Evolutionary conservation across 2,888 invertebrate genomes (phyloP).

Genomic region (Onthophagus sagittarius): DNA sequence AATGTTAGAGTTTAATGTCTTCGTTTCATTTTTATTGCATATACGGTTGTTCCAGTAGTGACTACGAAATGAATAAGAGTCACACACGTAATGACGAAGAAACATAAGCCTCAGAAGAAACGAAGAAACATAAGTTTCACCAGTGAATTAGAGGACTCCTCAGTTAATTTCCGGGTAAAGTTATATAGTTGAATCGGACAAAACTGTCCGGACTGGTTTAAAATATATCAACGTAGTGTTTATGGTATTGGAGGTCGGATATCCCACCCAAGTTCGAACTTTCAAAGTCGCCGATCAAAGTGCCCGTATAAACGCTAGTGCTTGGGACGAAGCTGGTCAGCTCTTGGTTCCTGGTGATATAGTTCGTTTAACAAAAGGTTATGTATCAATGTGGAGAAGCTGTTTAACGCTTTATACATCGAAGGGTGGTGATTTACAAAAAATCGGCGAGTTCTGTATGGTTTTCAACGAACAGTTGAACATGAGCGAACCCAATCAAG

Average conservation of each 20-base stretch:
- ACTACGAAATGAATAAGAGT: too few relatives aligned
- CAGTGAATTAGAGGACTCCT: too few relatives aligned
- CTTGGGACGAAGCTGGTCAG: slow-evolving; percentile 96
- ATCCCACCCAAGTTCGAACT: slow-evolving; percentile 84
- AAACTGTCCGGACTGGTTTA: too few relatives aligned
- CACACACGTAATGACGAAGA: too few relatives aligned
- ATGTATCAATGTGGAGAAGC: slow-evolving; percentile 84
- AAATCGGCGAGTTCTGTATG: slow-evolving; percentile 95
- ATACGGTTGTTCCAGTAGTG: too few relatives aligned
- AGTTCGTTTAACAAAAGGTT: slow-evolving; percentile 80
- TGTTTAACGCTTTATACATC: slow-evolving; percentile 90
- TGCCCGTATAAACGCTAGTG: slow-evolving; percentile 87
- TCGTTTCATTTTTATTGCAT: too few relatives aligned
- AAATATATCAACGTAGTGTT: slow-evolving; percentile 91
- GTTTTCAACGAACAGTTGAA: slow-evolving; percentile 88
- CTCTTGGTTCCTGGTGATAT: slow-evolving; percentile 89
- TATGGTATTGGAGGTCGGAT: slow-evolving; percentile 90
- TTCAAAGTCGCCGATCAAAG: slow-evolving; percentile 90
- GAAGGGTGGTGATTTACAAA: slow-evolving; percentile 89
- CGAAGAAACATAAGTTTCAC: too few relatives aligned
- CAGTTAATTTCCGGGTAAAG: too few relatives aligned
- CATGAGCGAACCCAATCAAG: slow-evolving; percentile 88
- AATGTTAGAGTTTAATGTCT: too few relatives aligned
- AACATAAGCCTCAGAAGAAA: too few relatives aligned
- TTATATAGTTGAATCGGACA: too few relatives aligned